A percentile compares a stretch with the other conserved stretches of the same genome.
phyloP scores from a whole-genome alignment of 2,113 vertebrate species.

The Artemisiospiza belli region DNA sequence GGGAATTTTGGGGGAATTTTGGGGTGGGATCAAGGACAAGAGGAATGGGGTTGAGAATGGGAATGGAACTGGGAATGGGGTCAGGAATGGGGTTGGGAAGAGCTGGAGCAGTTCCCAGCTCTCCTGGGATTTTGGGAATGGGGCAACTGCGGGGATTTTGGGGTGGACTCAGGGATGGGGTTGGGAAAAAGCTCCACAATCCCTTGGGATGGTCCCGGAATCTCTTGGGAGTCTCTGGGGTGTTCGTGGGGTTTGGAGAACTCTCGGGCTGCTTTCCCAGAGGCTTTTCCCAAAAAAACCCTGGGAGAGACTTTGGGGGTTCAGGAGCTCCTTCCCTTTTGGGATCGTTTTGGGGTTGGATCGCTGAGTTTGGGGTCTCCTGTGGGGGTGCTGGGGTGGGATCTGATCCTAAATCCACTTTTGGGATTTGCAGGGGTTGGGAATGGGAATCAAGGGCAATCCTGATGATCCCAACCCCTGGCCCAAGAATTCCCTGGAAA shows the following conservation, averaged over 20 bases:
- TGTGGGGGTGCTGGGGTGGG: not conserved
- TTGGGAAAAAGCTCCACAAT: not conserved
- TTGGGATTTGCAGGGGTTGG: not conserved
- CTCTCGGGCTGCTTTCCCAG: not conserved
- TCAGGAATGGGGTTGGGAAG: no score
- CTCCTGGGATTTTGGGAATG: no score
- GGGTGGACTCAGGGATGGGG: not conserved
- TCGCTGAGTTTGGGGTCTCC: not conserved
- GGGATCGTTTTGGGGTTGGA: not conserved
- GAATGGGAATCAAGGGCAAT: not conserved
- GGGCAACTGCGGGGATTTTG: no score
- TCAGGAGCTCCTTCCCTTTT: not conserved
- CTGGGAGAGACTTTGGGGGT: not conserved
- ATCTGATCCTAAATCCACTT: not conserved
- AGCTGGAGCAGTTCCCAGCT: no score
- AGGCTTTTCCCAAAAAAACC: not conserved
- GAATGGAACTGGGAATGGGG: no score
- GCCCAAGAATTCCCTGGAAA: not conserved
- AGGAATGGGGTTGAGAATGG: no score
- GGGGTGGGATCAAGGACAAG: no score
- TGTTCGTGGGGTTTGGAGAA: not conserved
- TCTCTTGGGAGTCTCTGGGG: not conserved
- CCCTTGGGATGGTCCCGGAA: not conserved
- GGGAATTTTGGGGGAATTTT: no score
- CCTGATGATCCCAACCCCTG: not conserved